Conservation (phyloP, 1,140 invertebrate species). For the Drosophila truncata region DNA sequence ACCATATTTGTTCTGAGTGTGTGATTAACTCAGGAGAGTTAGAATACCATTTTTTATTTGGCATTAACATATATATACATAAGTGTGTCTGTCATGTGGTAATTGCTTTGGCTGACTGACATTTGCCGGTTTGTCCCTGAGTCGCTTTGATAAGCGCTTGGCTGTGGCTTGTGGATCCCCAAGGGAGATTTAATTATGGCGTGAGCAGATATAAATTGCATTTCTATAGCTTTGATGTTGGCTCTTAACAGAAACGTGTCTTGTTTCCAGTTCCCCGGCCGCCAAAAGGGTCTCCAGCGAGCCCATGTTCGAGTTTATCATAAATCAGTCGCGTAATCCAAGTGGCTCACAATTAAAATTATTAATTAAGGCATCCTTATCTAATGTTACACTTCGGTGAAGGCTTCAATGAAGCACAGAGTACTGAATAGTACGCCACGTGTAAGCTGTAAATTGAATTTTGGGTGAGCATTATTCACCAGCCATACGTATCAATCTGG, state of each 20-base stretch:
- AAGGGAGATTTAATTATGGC: slow-evolving; percentile 23
- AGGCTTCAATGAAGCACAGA: background rate
- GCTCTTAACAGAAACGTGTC: slow-evolving; percentile 1
- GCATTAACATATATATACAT: slow-evolving; percentile 9
- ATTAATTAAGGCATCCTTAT: slow-evolving; percentile 12
- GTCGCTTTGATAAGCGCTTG: slow-evolving; percentile 36
- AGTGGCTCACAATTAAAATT: slow-evolving; percentile 10
- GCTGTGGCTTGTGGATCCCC: background rate
- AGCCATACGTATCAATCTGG: background rate
- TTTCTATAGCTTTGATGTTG: slow-evolving; percentile 42
- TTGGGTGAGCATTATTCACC: background rate
- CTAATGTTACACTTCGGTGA: background rate
- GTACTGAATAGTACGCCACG: background rate
- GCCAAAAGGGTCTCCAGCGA: no score
- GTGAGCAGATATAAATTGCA: slow-evolving; percentile 9
- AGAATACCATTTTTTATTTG: background rate
- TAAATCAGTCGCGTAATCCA: slow-evolving; percentile 35
- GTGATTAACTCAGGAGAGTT: background rate
- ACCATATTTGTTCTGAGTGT: background rate
- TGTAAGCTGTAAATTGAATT: slow-evolving; percentile 12
- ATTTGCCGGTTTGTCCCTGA: slow-evolving; percentile 2
- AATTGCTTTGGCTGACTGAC: slow-evolving; percentile 41
- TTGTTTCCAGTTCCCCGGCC: slow-evolving; percentile 14
- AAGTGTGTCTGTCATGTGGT: slow-evolving; percentile 31
- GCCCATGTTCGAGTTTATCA: slow-evolving; percentile 3